These are phyloP conservation scores for Sinohyriopsis cumingii DNA, from an alignment of 2,888 invertebrate genomes.

Conservation along the genomic window DNA sequence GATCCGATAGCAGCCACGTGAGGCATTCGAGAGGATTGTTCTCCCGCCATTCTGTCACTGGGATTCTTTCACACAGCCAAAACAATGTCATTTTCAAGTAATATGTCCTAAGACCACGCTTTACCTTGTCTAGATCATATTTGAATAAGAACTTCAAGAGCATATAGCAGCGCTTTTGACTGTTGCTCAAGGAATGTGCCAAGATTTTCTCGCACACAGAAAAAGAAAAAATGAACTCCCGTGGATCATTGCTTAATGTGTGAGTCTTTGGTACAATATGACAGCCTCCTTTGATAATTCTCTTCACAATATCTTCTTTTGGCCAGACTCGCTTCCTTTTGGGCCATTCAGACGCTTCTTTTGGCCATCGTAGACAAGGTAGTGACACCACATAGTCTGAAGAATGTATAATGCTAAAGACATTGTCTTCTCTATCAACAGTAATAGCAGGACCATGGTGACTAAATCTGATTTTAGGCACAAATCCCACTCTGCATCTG, in stretches of 20 bases:
- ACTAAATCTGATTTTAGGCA: slow-evolving; percentile 3
- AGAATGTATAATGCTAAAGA: background rate
- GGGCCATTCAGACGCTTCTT: slow-evolving; percentile 12
- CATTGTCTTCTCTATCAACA: background rate
- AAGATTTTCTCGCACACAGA: slow-evolving; percentile 12
- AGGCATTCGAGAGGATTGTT: slow-evolving; percentile 6
- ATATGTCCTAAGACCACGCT: slow-evolving; percentile 10
- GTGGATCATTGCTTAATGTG: background rate
- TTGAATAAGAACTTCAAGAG: slow-evolving; percentile 8
- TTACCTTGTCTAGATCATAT: background rate
- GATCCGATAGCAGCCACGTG: background rate
- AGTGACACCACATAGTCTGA: slow-evolving; percentile 11
- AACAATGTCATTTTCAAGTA: slow-evolving; percentile 11
- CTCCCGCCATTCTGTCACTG: background rate
- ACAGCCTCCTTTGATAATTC: slow-evolving; percentile 6
- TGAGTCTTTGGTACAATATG: slow-evolving; percentile 12
- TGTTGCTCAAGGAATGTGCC: slow-evolving; percentile 4
- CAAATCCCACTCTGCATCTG: background rate
- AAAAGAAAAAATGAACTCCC: slow-evolving; percentile 10
- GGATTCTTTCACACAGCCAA: slow-evolving; percentile 6
- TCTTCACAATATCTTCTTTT: background rate
- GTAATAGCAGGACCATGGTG: slow-evolving; percentile 14
- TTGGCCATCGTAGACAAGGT: slow-evolving; percentile 15
- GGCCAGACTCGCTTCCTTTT: slow-evolving; percentile 8
- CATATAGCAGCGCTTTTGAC: slow-evolving; percentile 11